Base-by-base conservation (phyloP, 2,113 vertebrate species). In the Hoplias malabaricus region DNA sequence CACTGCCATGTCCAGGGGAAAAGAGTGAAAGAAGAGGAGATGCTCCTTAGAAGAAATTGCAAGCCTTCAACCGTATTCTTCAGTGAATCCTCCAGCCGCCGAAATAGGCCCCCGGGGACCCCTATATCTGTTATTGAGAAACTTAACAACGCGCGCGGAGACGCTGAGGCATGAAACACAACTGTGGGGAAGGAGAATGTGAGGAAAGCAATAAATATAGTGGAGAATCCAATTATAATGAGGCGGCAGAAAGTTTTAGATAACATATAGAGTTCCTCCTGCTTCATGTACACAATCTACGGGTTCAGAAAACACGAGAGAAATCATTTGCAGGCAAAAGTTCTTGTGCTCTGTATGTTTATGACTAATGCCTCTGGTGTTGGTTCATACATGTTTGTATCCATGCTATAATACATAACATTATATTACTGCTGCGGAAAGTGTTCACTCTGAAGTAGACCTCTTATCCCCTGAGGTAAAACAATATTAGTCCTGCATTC, bases 101-200 rank as follows among this genome's bases (percentile, higher is more conserved):
- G 73, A 46, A 66, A 85, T 65, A 72, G 77, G 77, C 84, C 85
- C 77, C 84, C 16, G 6, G 78, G 12, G 71, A 84, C 79, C 70
- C 85, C 75, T 87, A 82, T 84, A 75, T 84, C 84, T 84, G 76
- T 89, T 85, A 84, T 80, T 86, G 83, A 84, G 84, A 78, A 79
- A 34, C 73, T 78, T 79, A 86, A 88, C 84, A 85, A 85, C 84
- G 82, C 76, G 61, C 78, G 43, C 53, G 11, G 72, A 88, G 80
- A 87, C 77, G 19, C 76, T 63, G 70, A 80, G 82, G 77, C n/a
- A 48, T 38, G 72, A 85, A 57, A 84, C 84, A 77, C 77, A 73
- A 77, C 74, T 43, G 79, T 19, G 8, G n/a, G 74, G 67, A 76
- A 56, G 48, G 34, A 59, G 70, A 79, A 62, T 63, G 82, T 19